Base-by-base conservation (phyloP, 2,113 vertebrate species). In the Rhea americana region DNA sequence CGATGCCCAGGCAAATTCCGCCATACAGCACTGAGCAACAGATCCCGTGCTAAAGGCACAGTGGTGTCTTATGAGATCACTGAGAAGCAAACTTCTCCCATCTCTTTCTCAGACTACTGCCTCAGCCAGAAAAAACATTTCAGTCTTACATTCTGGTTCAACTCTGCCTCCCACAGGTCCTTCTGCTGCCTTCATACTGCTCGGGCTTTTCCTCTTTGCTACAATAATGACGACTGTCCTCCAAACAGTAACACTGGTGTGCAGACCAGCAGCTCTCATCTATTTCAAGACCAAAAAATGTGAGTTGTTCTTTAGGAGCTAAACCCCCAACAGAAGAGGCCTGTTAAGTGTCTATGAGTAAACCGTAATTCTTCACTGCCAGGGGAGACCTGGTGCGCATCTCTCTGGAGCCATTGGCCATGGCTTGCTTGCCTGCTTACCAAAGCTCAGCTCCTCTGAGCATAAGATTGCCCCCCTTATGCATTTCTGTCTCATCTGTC, bases 201-300 rank as follows among this genome's bases (percentile, higher is more conserved):
- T 79, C 1, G 83, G 35, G 48, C n/a, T 83, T 13, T 79, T 70
- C 61, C 28, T 58, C 47, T 5, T 19, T 0, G 4, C 9, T 7
- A 55, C 32, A 1, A 11, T 1, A 0, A 1, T 30, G 15, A 48
- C 13, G 28, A 7, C 13, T 1, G 30, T 6, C 13, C 5, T 7
- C 53, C 22, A 0, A 0, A 53, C 35, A 3, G 50, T 7, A 5
- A 48, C 4, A 1, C 13, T 0, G 1, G 3, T 11, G 59, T 39
- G 77, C 66, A 82, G 9, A 58, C 72, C 45, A 6, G 32, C 13
- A 47, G 35, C 26, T 39, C 43, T 25, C 13, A 5, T 1, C 16
- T 1, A 0, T 13, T 9, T 32, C 20, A 2, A 3, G 19, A 4
- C 3, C 30, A 32, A 7, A 19, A 7, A 0, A 4, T 39, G 91